These are phyloP conservation scores for Glaucidium brasilianum DNA, from an alignment of 2,113 vertebrate species.

Conservation along the genomic window DNA sequence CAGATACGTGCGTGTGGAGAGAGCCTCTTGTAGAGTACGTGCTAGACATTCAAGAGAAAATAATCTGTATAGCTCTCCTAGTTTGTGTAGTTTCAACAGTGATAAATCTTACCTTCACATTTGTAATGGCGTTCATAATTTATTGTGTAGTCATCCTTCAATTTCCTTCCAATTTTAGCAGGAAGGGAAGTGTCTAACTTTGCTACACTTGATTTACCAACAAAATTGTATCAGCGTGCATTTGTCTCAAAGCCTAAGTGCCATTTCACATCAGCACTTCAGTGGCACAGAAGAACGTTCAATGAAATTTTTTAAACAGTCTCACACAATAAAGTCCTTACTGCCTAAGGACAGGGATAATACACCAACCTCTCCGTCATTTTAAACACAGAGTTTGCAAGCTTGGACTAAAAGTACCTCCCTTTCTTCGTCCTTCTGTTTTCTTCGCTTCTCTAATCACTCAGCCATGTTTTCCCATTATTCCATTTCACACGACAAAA, in stretches of 20 bases:
- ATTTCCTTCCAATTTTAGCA: neutral
- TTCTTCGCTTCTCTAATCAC: neutral
- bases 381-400: neutral
- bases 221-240: constrained; percentile 2
- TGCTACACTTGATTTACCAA: constrained; percentile 27
- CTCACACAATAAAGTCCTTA: neutral
- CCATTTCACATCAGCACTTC: neutral
- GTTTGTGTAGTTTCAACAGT: neutral
- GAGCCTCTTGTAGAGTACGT: neutral
- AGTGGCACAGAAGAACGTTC: neutral
- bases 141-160: neutral
- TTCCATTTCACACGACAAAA: neutral
- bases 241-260: neutral
- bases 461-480: neutral
- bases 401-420: neutral
- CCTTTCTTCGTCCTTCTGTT: neutral
- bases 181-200: constrained; percentile 7
- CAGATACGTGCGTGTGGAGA: neutral
- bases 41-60: neutral
- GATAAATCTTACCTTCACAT: neutral
- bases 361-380: neutral
- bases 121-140: neutral
- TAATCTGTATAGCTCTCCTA: neutral
- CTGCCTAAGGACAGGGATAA: neutral
- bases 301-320: neutral